Evolutionary conservation across 2,113 vertebrate species (phyloP), one percentile per base, ranked within the genome.

Genomic region (Panthera tigris): DNA sequence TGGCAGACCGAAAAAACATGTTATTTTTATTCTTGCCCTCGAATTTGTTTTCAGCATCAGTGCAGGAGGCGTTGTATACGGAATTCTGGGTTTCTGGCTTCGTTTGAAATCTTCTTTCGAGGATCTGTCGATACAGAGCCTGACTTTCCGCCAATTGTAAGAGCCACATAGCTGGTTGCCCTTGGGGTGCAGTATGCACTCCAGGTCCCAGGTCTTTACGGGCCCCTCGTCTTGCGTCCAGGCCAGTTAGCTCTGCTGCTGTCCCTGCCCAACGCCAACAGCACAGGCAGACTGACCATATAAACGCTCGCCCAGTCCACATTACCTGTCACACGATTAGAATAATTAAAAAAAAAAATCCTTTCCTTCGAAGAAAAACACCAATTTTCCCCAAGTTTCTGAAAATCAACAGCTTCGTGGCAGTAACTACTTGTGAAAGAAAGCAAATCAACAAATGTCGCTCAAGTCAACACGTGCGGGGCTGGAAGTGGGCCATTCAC

Each of bases 131-230:
- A 19, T 11, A 4, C 1, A 31, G 18, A 45, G 31, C 16, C 45
- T 11, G 76, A 52, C 9, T 19, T 33, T 48, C 45, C 2, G 0
- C 41, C 19, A 18, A 41, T 7, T 8, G 14, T 4, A 0, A 27
- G 74, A 78, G 41, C 27, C 27, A 3, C 48, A 25, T 2, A 25
- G 25, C 25, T 45, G 25, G 3, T 45, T 11, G 33, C 73, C 25
- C 73, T 36, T 5, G n/a, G n/a, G n/a, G 36, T 1, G 11, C 10
- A 1, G 11, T 21, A 27, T 10, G 73, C 13, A 39, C 73, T 33
- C 45, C 76, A 79, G 76, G 15, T 50, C 45, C 29, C 76, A 33
- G 76, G 15, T 50, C 16, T 48, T 21, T 31, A 2, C 45, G 7
- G 3, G 29, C 2, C 29, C 29, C 29, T 78, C 8, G 15, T 5